Conservation (phyloP, 1,140 invertebrate genomes). For the Yoshiicerus persimilis region DNA sequence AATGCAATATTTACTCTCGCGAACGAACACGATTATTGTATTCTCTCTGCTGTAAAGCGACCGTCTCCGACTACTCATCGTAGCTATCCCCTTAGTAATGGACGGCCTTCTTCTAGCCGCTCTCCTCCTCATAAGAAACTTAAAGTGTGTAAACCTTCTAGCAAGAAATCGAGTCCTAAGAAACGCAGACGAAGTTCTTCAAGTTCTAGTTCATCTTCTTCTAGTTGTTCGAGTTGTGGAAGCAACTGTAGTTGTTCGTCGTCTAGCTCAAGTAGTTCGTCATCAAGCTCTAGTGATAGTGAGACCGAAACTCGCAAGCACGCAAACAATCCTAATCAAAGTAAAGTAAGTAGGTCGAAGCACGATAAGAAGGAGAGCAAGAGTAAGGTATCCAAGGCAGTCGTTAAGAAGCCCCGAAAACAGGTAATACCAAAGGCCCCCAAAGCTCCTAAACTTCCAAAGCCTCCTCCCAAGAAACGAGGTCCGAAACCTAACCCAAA, state of each 20-base stretch:
- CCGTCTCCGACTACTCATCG: background rate
- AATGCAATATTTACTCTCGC: slow-evolving; percentile 30
- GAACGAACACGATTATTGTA: slow-evolving; percentile 42
- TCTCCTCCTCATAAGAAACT: background rate
- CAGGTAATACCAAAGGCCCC: background rate
- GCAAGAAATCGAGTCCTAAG: background rate
- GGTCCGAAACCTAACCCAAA: slow-evolving; percentile 55
- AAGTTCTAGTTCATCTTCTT: slow-evolving; percentile 62
- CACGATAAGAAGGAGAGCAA: background rate
- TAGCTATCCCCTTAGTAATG: background rate
- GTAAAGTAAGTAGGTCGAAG: background rate
- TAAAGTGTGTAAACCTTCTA: background rate
- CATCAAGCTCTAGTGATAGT: slow-evolving; percentile 54
- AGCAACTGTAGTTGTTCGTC: slow-evolving; percentile 72
- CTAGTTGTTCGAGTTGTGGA: slow-evolving; percentile 73
- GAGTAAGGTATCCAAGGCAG: background rate
- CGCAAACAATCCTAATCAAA: background rate
- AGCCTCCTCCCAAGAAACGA: slow-evolving; percentile 52
- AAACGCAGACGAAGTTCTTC: slow-evolving; percentile 40
- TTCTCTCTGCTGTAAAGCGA: background rate
- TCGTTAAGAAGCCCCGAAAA: background rate
- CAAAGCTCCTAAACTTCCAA: background rate
- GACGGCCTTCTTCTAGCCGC: background rate
- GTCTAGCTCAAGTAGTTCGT: slow-evolving; percentile 58
- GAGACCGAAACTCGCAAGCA: background rate